Conservation (phyloP, 2,888 invertebrate genomes). For the Tyria jacobaeae region DNA sequence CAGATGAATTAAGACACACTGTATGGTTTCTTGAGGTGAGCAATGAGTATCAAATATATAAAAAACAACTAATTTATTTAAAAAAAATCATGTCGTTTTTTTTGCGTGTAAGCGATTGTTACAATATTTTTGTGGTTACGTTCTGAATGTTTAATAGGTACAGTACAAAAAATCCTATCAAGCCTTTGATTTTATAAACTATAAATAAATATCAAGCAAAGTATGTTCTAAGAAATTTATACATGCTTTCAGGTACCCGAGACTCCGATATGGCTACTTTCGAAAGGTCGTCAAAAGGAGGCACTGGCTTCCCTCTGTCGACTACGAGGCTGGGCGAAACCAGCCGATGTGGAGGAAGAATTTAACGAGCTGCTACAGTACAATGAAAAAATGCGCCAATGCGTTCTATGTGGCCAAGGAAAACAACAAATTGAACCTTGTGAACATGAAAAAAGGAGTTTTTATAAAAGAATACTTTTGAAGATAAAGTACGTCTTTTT, state of each 20-base stretch:
- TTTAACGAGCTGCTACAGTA: constrained; percentile 80
- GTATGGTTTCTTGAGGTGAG: too few relatives aligned
- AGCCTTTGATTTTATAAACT: too few relatives aligned
- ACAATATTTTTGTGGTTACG: too few relatives aligned
- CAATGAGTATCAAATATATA: too few relatives aligned
- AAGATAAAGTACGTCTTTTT: constrained; percentile 75
- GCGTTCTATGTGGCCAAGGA: constrained; percentile 70
- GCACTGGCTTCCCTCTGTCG: constrained; percentile 84
- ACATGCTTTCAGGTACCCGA: constrained; percentile 80
- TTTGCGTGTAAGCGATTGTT: too few relatives aligned
- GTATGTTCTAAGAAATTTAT: not conserved
- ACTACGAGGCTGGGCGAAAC: constrained; percentile 85
- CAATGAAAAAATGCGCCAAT: constrained; percentile 69
- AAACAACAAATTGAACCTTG: constrained; percentile 60
- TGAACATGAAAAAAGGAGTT: constrained; percentile 60
- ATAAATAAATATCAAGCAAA: not conserved
- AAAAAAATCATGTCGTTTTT: too few relatives aligned
- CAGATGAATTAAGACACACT: too few relatives aligned
- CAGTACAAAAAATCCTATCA: too few relatives aligned
- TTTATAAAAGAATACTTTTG: constrained; percentile 59
- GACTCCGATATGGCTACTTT: constrained; percentile 87
- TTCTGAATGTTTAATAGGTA: too few relatives aligned
- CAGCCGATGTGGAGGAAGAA: constrained; percentile 82
- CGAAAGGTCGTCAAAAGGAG: constrained; percentile 84
- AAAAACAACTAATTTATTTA: too few relatives aligned